Percentiles rank a stretch among this genome's conserved stretches.
These are phyloP conservation scores for Ciconia nigra DNA, from an alignment of 2,797 vertebrate genomes.

Conservation along the genomic window DNA sequence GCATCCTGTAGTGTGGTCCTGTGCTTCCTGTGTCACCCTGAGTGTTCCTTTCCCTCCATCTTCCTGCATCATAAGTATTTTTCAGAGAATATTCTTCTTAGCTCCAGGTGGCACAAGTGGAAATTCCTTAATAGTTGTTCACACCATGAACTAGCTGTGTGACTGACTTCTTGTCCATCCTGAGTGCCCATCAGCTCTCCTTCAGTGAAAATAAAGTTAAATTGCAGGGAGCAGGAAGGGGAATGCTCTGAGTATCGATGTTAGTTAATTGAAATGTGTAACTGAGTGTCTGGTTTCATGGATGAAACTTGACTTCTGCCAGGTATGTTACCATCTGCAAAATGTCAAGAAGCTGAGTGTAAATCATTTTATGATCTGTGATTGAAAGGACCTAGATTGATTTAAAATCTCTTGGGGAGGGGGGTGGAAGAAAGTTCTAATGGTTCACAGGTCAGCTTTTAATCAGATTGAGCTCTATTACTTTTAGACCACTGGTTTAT, in stretches of 20 bases:
- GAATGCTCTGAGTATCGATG: background rate
- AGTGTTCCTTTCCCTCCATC: background rate
- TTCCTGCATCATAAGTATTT: background rate
- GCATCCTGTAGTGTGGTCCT: background rate
- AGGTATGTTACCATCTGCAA: background rate
- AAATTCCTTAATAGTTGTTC: background rate
- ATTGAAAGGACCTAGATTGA: background rate
- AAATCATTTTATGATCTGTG: background rate
- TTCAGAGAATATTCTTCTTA: background rate
- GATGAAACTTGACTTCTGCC: background rate
- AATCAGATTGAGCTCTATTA: background rate
- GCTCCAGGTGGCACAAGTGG: background rate
- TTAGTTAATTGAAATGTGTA: background rate
- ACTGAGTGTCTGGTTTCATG: background rate
- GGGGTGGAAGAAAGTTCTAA: background rate
- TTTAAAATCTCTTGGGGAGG: background rate
- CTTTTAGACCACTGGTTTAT: background rate
- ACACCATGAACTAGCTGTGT: background rate
- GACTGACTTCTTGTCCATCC: background rate
- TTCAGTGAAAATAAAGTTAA: background rate
- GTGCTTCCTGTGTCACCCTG: fast-evolving
- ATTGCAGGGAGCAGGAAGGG: background rate
- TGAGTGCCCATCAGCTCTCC: background rate
- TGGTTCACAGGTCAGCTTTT: background rate
- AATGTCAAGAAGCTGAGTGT: background rate